These are phyloP conservation scores for Rana temporaria DNA, from an alignment of 2,113 vertebrate species.

Conservation along the genomic window DNA sequence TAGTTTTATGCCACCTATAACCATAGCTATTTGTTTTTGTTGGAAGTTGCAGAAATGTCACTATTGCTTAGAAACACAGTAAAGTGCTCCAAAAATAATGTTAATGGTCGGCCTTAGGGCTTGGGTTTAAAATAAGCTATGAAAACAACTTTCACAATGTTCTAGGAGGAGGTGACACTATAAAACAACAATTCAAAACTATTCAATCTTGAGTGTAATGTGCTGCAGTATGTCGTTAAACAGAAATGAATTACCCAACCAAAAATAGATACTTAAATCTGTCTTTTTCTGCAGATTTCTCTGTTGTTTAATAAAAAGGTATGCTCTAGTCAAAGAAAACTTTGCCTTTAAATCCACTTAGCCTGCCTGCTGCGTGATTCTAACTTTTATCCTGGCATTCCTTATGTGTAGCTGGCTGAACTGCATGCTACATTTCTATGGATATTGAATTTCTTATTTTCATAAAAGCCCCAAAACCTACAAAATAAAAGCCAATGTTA, in stretches of 20 bases:
- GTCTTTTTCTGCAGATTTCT: no score
- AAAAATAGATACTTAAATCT: neutral
- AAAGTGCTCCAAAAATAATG: constrained; percentile 34
- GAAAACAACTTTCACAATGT: constrained; percentile 4
- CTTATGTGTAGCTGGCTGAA: no score
- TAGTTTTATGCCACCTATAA: constrained; percentile 37
- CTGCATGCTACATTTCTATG: no score
- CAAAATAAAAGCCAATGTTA: no score
- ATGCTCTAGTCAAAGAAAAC: no score
- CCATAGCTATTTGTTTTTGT: constrained; percentile 45
- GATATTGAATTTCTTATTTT: no score
- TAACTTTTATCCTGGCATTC: no score
- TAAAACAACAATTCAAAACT: constrained; percentile 4
- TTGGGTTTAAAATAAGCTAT: constrained; percentile 8
- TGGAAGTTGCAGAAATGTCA: constrained; percentile 41
- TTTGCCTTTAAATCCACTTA: no score
- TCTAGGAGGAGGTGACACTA: neutral
- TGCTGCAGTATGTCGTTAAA: neutral
- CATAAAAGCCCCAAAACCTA: no score
- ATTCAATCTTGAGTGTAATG: neutral
- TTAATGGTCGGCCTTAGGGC: constrained; percentile 38
- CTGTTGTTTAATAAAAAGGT: no score
- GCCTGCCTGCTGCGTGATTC: no score
- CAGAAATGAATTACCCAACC: neutral
- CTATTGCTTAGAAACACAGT: constrained; percentile 13